These are phyloP conservation scores for Apogon hyalosoma DNA, from an alignment of 2,797 vertebrate genomes.

Conservation along the genomic window DNA sequence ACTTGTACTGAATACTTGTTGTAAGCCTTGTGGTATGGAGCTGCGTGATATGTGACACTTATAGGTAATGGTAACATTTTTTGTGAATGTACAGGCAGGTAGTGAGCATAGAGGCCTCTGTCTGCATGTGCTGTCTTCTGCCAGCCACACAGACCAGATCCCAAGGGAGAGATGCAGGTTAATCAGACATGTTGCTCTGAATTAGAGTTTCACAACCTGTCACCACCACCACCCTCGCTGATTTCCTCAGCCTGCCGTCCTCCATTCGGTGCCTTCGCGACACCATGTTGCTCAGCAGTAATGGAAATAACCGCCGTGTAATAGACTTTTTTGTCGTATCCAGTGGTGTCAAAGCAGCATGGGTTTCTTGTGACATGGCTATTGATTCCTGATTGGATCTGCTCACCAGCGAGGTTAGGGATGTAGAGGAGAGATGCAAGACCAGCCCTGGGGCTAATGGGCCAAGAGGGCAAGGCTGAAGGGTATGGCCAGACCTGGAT, in stretches of 20 bases:
- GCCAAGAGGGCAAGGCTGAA: slow-evolving; percentile 54
- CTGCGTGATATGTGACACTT: not conserved
- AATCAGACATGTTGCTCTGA: slow-evolving; percentile 77
- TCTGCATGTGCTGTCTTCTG: slow-evolving; percentile 27
- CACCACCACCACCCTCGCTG: slow-evolving; percentile 43
- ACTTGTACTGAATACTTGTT: too few species aligned
- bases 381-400: slow-evolving; percentile 80
- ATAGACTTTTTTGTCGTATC: slow-evolving; percentile 78
- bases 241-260: slow-evolving; percentile 57
- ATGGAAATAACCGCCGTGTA: slow-evolving; percentile 77
- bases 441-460: slow-evolving; percentile 52
- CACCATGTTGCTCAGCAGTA: slow-evolving; percentile 64
- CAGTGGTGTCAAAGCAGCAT: slow-evolving; percentile 69
- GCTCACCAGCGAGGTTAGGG: slow-evolving; percentile 58
- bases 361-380: slow-evolving; percentile 72
- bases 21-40: not conserved
- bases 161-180: slow-evolving; percentile 73
- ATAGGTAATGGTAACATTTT: not conserved
- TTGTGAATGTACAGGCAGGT: slow-evolving; percentile 2
- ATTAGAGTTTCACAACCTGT: slow-evolving; percentile 70
- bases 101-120: slow-evolving; percentile 2
- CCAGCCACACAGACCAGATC: slow-evolving; percentile 45
- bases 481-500: slow-evolving; percentile 32
- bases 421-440: slow-evolving; percentile 50
- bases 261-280: slow-evolving; percentile 42